phyloP scores from a whole-genome alignment of 1,140 invertebrate species.

The Branchinecta lindahli region DNA sequence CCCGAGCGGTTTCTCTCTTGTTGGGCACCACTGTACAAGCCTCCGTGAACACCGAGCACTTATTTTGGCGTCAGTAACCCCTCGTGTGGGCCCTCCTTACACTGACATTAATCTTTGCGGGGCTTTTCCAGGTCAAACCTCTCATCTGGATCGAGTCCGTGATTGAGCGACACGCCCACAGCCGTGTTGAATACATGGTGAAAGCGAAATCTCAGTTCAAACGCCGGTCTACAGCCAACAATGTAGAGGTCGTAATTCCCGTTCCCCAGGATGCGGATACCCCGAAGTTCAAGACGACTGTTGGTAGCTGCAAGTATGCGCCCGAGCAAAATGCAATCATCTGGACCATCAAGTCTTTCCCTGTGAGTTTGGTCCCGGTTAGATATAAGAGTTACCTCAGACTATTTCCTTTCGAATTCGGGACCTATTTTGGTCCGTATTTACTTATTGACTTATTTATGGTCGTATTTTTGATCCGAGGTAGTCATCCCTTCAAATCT shows the following conservation, averaged over 20 bases:
- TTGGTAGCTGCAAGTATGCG: constrained; percentile 93
- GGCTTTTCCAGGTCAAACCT: constrained; percentile 57
- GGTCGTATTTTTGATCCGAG: too few species aligned
- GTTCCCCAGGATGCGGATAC: constrained; percentile 96
- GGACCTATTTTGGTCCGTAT: constrained; percentile 12
- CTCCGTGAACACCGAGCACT: too few species aligned
- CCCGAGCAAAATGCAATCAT: constrained; percentile 95
- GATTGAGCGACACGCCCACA: constrained; percentile 95
- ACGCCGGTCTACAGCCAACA: constrained; percentile 91
- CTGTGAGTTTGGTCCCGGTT: constrained; percentile 34
- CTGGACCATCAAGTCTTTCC: constrained; percentile 99
- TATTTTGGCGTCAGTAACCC: too few species aligned
- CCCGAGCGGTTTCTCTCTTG: too few species aligned
- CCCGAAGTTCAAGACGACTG: constrained; percentile 96
- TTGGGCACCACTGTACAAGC: too few species aligned
- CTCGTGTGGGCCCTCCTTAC: too few species aligned
- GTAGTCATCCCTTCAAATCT: too few species aligned
- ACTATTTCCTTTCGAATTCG: neutral
- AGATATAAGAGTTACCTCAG: neutral
- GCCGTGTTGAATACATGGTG: constrained; percentile 97
- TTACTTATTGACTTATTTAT: too few species aligned
- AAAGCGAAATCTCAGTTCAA: constrained; percentile 99
- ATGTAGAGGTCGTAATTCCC: constrained; percentile 97
- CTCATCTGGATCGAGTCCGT: constrained; percentile 99
- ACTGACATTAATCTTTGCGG: too few species aligned